Conservation (phyloP, 2,888 invertebrate genomes). For the Epinotia brunnichana region DNA sequence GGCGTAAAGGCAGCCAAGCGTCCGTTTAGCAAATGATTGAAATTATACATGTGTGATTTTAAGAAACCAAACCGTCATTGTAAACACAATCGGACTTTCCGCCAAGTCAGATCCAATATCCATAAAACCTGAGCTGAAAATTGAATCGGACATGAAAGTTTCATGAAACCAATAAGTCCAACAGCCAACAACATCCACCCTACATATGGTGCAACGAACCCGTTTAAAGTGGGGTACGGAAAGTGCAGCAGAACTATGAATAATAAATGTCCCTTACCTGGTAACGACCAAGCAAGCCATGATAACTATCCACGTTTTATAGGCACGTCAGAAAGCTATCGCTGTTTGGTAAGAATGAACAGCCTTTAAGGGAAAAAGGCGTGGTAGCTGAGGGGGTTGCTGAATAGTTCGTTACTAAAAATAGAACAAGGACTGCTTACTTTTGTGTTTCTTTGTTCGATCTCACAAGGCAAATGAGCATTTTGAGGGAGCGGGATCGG, state of each 20-base stretch:
- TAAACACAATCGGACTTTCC: too few species aligned
- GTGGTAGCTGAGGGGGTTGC: slow-evolving; percentile 28
- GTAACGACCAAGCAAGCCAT: slow-evolving; percentile 64
- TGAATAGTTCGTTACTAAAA: slow-evolving; percentile 40
- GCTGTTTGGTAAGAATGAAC: slow-evolving; percentile 55
- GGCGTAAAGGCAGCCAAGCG: too few species aligned
- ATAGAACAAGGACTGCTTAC: slow-evolving; percentile 16
- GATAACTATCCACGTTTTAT: slow-evolving; percentile 46
- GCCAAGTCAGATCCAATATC: too few species aligned
- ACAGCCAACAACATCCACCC: slow-evolving; percentile 38
- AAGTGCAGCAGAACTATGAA: slow-evolving; percentile 66
- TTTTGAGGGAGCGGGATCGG: not conserved
- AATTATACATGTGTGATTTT: not conserved
- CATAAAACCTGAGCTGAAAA: not conserved
- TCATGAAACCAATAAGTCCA: too few species aligned
- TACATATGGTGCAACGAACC: slow-evolving; percentile 55
- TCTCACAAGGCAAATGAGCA: not conserved
- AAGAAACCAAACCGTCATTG: not conserved
- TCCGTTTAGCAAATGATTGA: not conserved
- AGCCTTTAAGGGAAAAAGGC: slow-evolving; percentile 22
- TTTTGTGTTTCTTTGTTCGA: slow-evolving; percentile 2
- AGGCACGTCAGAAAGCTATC: slow-evolving; percentile 63
- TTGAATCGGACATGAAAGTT: not conserved
- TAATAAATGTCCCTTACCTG: slow-evolving; percentile 74
- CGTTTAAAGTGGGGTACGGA: slow-evolving; percentile 49